A percentile compares a stretch with the other conserved stretches of the same genome.
phyloP scores from a whole-genome alignment of 2,113 vertebrate species.

The Nanorana parkeri region DNA sequence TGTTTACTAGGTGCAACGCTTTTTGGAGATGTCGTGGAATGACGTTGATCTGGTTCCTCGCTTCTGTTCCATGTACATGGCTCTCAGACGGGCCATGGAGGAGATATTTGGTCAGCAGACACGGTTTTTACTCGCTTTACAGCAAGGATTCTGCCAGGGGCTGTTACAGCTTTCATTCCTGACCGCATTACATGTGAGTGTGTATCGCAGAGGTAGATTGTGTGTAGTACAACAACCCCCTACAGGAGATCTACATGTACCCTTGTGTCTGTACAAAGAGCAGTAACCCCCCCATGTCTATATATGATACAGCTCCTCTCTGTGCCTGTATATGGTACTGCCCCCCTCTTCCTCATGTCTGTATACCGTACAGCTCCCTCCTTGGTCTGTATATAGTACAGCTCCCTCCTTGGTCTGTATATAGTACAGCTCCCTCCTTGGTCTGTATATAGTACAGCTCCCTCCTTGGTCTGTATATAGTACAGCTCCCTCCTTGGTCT shows the following conservation, averaged over 20 bases:
- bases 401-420: too few species aligned
- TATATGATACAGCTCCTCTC: neutral
- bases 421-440: too few species aligned
- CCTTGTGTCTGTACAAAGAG: neutral
- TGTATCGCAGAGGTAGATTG: too few species aligned
- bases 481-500: too few species aligned
- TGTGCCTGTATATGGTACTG: neutral
- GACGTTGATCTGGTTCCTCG: conserved; percentile 81
- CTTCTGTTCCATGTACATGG: conserved; percentile 78
- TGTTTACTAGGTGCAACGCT: conserved; percentile 79
- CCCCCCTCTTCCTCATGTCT: too few species aligned
- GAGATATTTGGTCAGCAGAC: conserved; percentile 92
- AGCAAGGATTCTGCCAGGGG: conserved; percentile 84
- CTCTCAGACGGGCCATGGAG: conserved; percentile 82
- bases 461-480: too few species aligned
- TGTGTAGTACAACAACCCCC: too few species aligned
- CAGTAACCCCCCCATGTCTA: too few species aligned
- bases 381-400: too few species aligned
- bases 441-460: too few species aligned
- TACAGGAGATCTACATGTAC: too few species aligned
- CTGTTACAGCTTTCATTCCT: conserved; percentile 89
- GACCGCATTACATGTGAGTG: conserved; percentile 86
- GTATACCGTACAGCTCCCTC: too few species aligned
- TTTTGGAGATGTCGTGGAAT: conserved; percentile 80
- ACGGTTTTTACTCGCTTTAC: conserved; percentile 82